A percentile compares a stretch with the other conserved stretches of the same genome.
phyloP scores from a whole-genome alignment of 2,113 vertebrate species.

The Clarias macrocephalus region DNA sequence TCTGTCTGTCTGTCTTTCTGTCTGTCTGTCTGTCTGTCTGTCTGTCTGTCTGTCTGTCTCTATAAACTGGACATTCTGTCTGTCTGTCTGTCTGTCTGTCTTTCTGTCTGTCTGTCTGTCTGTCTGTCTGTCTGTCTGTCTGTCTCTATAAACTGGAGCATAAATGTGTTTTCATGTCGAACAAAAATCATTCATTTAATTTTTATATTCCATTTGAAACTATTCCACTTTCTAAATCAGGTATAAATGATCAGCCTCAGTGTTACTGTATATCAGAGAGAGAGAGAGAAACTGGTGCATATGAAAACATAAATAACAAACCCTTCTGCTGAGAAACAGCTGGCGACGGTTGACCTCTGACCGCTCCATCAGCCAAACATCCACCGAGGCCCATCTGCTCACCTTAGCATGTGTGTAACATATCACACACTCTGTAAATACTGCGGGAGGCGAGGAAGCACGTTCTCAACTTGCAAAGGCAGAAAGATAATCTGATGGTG shows the following conservation, averaged over 20 bases:
- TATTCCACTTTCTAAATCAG: not conserved
- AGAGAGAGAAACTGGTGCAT: not conserved
- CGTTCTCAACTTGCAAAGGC: not conserved
- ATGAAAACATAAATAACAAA: not conserved
- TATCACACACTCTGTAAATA: not conserved
- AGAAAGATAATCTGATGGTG: not conserved
- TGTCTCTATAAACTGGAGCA: not conserved
- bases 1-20: too few species aligned
- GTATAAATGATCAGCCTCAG: not conserved
- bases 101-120: too few species aligned
- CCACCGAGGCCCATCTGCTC: conserved; percentile 4
- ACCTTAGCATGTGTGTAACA: conserved; percentile 24
- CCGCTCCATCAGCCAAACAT: not conserved
- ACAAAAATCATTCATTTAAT: not conserved
- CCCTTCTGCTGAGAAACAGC: conserved; percentile 17
- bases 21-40: too few species aligned
- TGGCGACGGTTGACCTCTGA: conserved; percentile 15
- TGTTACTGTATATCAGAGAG: not conserved
- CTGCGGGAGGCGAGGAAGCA: not conserved
- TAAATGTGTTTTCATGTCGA: not conserved
- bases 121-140: too few species aligned
- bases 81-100: too few species aligned
- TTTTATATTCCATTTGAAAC: not conserved
- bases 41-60: too few species aligned
- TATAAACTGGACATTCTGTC: too few species aligned